Evolutionary conservation across 2,888 invertebrate species (phyloP).

Genomic region (Lapara coniferarum): DNA sequence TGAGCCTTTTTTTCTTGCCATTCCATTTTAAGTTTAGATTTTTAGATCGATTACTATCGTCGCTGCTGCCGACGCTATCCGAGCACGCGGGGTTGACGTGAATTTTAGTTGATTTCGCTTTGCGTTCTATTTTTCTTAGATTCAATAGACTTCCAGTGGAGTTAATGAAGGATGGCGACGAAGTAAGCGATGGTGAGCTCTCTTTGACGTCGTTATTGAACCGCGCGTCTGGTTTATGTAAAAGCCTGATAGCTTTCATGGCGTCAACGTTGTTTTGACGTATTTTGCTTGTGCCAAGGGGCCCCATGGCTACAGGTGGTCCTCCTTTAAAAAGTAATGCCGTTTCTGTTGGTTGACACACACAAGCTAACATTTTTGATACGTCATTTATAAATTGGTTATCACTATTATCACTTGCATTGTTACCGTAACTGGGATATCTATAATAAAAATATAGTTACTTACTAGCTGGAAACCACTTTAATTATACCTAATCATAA

Average conservation of each 20-base stretch:
- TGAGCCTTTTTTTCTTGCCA: conserved; percentile 77
- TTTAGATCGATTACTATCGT: conserved; percentile 73
- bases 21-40: conserved; percentile 70
- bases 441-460: conserved; percentile 25
- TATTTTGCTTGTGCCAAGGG: conserved; percentile 77
- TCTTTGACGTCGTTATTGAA: conserved; percentile 64
- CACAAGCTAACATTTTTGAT: conserved; percentile 86
- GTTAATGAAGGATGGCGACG: conserved; percentile 65
- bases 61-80: conserved; percentile 71
- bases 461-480: conserved; percentile 52
- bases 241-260: conserved; percentile 67
- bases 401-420: conserved; percentile 68
- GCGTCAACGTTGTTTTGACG: conserved; percentile 63
- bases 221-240: conserved; percentile 59
- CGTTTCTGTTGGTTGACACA: conserved; percentile 86
- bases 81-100: conserved; percentile 77
- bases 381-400: conserved; percentile 56
- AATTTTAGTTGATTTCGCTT: conserved; percentile 78
- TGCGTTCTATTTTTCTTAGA: conserved; percentile 75
- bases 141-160: conserved; percentile 69
- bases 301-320: conserved; percentile 81
- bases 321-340: conserved; percentile 80
- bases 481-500: not conserved
- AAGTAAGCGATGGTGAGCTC: conserved; percentile 61
- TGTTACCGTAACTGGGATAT: conserved; percentile 47